A percentile compares a stretch with the other conserved stretches of the same genome.
Evolutionary conservation across 2,113 vertebrate species (phyloP).

Genomic region (Aegotheles bennettii): DNA sequence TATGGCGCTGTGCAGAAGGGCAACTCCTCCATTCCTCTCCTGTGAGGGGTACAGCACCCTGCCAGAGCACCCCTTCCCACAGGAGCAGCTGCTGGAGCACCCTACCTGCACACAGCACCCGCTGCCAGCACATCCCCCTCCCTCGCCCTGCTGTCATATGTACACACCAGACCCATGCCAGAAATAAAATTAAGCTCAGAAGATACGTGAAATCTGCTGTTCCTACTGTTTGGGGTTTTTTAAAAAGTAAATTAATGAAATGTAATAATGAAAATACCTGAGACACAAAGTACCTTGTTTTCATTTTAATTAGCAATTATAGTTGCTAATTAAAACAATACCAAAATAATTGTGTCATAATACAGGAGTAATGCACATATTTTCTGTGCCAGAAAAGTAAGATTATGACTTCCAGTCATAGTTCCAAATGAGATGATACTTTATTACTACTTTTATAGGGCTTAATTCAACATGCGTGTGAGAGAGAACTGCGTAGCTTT

Average conservation of each 20-base stretch:
- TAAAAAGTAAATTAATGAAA: not conserved
- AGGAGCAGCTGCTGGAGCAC: not conserved
- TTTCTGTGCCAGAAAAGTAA: not conserved
- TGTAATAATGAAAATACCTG: not conserved
- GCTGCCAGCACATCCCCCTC: accelerated
- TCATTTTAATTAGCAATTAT: not conserved
- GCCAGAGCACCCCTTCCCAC: not conserved
- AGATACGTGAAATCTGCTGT: not conserved
- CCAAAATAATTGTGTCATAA: constrained; percentile 8
- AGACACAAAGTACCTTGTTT: not conserved
- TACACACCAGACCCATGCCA: accelerated
- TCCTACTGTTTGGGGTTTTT: not conserved
- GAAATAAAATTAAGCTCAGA: not conserved
- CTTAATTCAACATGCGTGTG: not conserved
- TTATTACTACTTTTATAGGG: not conserved
- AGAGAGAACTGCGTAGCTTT: not conserved
- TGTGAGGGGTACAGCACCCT: not conserved
- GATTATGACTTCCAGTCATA: not conserved
- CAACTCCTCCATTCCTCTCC: not conserved
- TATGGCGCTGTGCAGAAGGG: not conserved
- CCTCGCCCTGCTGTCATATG: accelerated
- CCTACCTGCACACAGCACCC: not conserved
- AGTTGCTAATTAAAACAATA: not conserved
- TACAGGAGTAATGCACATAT: not conserved
- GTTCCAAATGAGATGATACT: not conserved